Conservation (phyloP, 2,888 invertebrate genomes). For the Andrena minutula region DNA sequence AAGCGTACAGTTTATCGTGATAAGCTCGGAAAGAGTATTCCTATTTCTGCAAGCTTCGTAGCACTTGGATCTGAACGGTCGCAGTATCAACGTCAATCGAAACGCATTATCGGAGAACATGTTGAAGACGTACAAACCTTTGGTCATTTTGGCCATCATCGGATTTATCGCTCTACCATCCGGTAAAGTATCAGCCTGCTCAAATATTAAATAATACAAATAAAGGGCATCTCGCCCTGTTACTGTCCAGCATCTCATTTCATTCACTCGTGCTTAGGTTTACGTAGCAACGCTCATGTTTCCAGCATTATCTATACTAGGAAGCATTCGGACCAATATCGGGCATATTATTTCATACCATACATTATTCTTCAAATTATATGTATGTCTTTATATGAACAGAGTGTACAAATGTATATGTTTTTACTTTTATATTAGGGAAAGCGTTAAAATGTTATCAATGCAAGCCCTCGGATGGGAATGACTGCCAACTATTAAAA, state of each 20-base stretch:
- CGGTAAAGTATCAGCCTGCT: constrained; percentile 20
- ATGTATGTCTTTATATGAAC: too few relatives aligned
- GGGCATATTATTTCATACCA: too few relatives aligned
- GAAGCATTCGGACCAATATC: too few relatives aligned
- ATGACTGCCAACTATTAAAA: neutral
- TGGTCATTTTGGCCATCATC: neutral
- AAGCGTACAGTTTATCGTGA: constrained; percentile 60
- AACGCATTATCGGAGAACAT: neutral
- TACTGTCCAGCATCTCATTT: too few relatives aligned
- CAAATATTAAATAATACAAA: neutral
- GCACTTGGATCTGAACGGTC: constrained; percentile 42
- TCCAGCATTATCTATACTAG: too few relatives aligned
- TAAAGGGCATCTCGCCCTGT: neutral
- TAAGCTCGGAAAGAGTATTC: constrained; percentile 51
- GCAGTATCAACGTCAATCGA: constrained; percentile 24
- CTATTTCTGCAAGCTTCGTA: constrained; percentile 36
- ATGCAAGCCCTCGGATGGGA: rapidly evolving
- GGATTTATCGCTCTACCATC: neutral
- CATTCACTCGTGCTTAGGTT: too few relatives aligned
- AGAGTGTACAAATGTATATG: neutral
- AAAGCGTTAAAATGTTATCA: constrained; percentile 6
- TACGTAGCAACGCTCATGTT: too few relatives aligned
- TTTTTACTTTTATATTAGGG: constrained; percentile 6
- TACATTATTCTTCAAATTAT: too few relatives aligned
- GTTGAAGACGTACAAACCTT: neutral